These are phyloP conservation scores for Chlorospingus flavigularis DNA, from an alignment of 2,797 vertebrate genomes.

Conservation along the genomic window DNA sequence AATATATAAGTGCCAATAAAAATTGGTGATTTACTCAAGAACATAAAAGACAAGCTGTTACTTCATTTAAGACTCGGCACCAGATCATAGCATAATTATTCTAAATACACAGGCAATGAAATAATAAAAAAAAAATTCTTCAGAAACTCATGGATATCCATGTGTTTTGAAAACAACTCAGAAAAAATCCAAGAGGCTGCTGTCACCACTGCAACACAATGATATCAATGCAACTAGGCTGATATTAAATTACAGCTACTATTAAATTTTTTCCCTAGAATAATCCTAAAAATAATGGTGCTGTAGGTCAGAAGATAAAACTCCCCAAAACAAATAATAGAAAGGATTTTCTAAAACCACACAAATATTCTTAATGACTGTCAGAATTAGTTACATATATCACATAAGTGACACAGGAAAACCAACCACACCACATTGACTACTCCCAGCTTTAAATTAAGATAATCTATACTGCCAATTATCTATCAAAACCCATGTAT, in stretches of 20 bases:
- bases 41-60: conserved; percentile 73
- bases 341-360: neutral
- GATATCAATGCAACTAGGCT: neutral
- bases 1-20: conserved; percentile 63
- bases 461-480: neutral
- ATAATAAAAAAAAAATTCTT: neutral
- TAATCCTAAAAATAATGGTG: neutral
- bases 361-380: neutral
- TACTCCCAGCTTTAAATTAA: neutral
- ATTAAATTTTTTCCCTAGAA: neutral
- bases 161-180: neutral
- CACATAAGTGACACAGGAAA: neutral
- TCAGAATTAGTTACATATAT: neutral
- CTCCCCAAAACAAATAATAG: rapidly evolving
- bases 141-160: neutral
- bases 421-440: neutral
- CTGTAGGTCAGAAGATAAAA: neutral
- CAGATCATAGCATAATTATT: conserved; percentile 50
- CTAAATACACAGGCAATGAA: conserved; percentile 44
- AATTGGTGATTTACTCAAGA: conserved; percentile 63
- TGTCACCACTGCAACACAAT: neutral
- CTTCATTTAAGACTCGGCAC: conserved; percentile 57
- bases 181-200: neutral
- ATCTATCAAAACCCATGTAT: neutral
- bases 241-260: neutral